Percentiles rank a stretch among this genome's conserved stretches.
Conservation (phyloP, 2,113 vertebrate genomes). For the Antechinus stuartii region DNA sequence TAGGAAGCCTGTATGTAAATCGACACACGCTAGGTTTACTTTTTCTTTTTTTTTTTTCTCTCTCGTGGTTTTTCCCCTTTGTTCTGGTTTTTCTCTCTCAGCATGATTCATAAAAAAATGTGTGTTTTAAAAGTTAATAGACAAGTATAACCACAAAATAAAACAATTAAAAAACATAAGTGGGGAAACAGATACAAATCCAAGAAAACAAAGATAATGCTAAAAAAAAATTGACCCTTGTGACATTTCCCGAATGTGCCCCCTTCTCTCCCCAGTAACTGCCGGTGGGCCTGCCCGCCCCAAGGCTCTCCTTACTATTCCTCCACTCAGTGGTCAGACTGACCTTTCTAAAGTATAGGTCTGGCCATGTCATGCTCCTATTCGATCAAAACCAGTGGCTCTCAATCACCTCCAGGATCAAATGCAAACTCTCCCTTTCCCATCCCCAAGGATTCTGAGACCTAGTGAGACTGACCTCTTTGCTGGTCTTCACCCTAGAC, state of each 20-base stretch:
- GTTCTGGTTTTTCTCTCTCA: too few species aligned
- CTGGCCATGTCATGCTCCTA: background rate
- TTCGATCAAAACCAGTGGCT: background rate
- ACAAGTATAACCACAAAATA: too few species aligned
- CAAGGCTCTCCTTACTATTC: background rate
- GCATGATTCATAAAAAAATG: too few species aligned
- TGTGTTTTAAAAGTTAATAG: too few species aligned
- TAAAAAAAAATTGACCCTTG: background rate
- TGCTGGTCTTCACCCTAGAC: background rate
- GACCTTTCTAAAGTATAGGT: background rate
- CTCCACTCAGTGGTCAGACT: background rate
- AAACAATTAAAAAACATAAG: too few species aligned
- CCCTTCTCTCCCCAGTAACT: background rate
- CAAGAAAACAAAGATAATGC: too few species aligned
- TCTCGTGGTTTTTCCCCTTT: too few species aligned
- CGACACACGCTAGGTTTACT: too few species aligned
- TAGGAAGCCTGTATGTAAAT: too few species aligned
- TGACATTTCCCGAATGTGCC: background rate
- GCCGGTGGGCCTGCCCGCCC: background rate
- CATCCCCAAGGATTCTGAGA: background rate
- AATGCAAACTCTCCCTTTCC: background rate
- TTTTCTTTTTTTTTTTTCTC: too few species aligned
- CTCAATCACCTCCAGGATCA: background rate
- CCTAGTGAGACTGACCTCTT: background rate
- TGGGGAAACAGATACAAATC: too few species aligned